These are phyloP conservation scores for Pongo abelii DNA, from an alignment of 2,113 vertebrate species.

Conservation along the genomic window DNA sequence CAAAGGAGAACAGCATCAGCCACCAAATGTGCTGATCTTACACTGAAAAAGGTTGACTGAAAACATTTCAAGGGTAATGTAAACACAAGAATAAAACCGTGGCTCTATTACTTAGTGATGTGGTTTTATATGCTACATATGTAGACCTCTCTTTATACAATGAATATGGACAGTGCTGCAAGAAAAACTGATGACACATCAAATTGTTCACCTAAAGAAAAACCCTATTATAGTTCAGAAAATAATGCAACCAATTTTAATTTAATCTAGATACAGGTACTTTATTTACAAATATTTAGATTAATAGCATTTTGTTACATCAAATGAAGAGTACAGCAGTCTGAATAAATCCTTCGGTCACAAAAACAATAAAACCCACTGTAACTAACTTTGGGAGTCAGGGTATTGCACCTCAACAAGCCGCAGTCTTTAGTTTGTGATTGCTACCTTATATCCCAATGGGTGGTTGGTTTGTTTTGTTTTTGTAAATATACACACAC, in stretches of 20 bases:
- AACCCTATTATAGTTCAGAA: conserved; percentile 50
- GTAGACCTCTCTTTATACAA: background rate
- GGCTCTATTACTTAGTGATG: background rate
- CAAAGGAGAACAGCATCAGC: conserved; percentile 11
- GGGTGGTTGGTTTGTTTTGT: conserved; percentile 39
- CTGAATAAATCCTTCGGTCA: conserved; percentile 86
- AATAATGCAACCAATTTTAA: conserved; percentile 54
- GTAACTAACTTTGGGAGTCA: conserved; percentile 77
- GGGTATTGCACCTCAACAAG: conserved; percentile 82
- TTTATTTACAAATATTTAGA: conserved; percentile 96
- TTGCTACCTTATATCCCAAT: conserved; percentile 69
- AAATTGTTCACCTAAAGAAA: conserved; percentile 25
- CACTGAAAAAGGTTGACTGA: background rate
- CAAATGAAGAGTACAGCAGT: conserved; percentile 90
- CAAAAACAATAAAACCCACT: conserved; percentile 86
- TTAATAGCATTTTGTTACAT: conserved; percentile 93
- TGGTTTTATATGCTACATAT: background rate
- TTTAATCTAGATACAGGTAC: conserved; percentile 92
- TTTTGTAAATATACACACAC: conserved; percentile 70
- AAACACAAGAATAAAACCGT: background rate
- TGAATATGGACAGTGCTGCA: conserved; percentile 3
- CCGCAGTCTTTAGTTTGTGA: conserved; percentile 70
- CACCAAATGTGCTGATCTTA: background rate
- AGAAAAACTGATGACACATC: conserved; percentile 20
- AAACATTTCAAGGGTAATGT: background rate